Conservation (phyloP, 2,113 vertebrate genomes). For the Gavia stellata region DNA sequence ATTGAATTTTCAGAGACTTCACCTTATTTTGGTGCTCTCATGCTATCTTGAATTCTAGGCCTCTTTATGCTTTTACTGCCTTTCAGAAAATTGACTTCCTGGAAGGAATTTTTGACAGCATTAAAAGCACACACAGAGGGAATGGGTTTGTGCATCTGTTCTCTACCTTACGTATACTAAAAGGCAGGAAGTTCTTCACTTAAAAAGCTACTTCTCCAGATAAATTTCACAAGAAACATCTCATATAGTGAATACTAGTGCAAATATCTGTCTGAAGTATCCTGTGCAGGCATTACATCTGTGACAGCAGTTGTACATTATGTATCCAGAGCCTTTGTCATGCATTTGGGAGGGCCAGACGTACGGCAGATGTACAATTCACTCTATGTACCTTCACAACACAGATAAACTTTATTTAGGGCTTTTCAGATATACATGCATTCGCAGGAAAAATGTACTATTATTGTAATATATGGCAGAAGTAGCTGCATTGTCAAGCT, state of each 20-base stretch:
- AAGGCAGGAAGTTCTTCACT: background rate
- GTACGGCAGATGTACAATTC: background rate
- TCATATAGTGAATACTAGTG: background rate
- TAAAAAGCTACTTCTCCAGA: background rate
- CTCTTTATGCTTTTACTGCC: background rate
- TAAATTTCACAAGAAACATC: background rate
- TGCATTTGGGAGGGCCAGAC: background rate
- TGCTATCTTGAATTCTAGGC: background rate
- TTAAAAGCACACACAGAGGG: background rate
- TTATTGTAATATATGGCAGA: background rate
- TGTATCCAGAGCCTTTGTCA: background rate
- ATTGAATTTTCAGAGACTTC: background rate
- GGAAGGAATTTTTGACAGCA: background rate
- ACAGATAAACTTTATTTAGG: background rate
- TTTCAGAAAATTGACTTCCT: slow-evolving; percentile 13
- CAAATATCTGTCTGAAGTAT: background rate
- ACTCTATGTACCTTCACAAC: background rate
- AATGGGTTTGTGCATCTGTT: background rate
- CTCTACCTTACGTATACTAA: background rate
- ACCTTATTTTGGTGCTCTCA: background rate
- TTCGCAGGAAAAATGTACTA: background rate
- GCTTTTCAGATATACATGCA: background rate
- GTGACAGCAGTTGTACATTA: background rate
- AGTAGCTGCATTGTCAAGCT: background rate
- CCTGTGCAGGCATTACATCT: background rate